Base-by-base conservation (phyloP, 1,140 invertebrate species). In the Macrobrachium nipponense region DNA sequence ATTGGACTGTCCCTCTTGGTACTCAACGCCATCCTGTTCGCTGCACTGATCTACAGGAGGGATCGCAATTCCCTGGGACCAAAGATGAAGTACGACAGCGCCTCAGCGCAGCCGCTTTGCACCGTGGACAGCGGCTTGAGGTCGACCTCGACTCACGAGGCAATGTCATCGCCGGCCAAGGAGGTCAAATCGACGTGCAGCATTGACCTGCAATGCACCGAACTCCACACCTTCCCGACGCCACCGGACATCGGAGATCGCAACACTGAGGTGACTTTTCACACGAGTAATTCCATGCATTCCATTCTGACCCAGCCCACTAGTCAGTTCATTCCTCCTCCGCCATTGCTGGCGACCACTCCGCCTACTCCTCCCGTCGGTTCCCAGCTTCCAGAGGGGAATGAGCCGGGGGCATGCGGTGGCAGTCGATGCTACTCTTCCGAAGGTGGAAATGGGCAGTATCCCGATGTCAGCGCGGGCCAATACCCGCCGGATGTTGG, bases 21-120 rank as follows among this genome's bases (percentile, higher is more conserved):
- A 11, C 93, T 99, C 7, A 99, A 99, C 91, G 94, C 98, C 14
- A 93, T 98, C 2, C 97, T 99, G 76, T 98, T 98, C 90, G 97
- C 96, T 59, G 97, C 51, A 15, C 97, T 98, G 61, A 98, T 98
- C 90, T 97, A 98, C 90, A 96, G 98, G 90, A 93, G 96, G 12
- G 93, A 95, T 44, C 90, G 92, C 90, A 44, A 85, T 18, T 44
- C 75, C 17, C 68, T 89, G 76, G 86, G 81, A 18, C 72, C 85
- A n/a, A 89, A 89, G 59, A 89, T 89, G 43, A 89, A 84, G n/a
- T 89, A 89, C 36, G 88, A 89, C 78, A 89, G 88, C 68, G 88
- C 86, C 0, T 87, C 85, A 23, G 88, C 83, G 10, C 88, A 89
- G 70, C 88, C 88, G 27, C 72, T 89, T 36, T 89, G 88, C 66